These are phyloP conservation scores for Erythrolamprus reginae DNA, from an alignment of 2,113 vertebrate genomes.

Conservation along the genomic window DNA sequence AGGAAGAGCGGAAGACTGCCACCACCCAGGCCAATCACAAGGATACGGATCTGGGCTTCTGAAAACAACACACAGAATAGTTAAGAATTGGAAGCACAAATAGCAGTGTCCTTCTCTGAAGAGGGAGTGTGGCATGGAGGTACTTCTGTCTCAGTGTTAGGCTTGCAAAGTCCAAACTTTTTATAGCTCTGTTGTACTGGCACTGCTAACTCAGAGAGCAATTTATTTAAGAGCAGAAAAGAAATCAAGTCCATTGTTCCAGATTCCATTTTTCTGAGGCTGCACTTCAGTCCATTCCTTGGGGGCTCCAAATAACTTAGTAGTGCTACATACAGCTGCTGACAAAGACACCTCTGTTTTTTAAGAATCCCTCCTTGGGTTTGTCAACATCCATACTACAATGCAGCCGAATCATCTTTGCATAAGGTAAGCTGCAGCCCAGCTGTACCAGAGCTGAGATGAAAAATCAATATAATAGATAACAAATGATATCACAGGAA, in stretches of 20 bases:
- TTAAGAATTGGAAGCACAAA: background rate
- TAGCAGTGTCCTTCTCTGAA: background rate
- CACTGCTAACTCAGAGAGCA: background rate
- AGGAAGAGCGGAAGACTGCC: constrained; percentile 92
- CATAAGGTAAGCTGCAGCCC: background rate
- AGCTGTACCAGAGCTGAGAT: background rate
- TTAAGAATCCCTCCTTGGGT: background rate
- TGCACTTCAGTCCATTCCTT: background rate
- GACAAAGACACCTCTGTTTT: background rate
- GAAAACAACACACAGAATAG: constrained; percentile 17
- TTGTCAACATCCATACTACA: background rate
- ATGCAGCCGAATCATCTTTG: background rate
- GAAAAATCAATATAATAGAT: background rate
- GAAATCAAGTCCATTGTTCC: background rate
- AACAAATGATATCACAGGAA: background rate
- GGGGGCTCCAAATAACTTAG: background rate
- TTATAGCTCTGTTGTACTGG: background rate
- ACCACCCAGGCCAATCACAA: constrained; percentile 90
- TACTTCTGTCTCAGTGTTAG: background rate
- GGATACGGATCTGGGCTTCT: constrained; percentile 72
- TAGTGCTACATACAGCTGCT: background rate
- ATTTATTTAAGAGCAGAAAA: background rate
- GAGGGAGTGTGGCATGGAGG: background rate
- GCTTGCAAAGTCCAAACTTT: background rate
- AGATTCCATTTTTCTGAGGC: background rate